Evolutionary conservation across 1,140 invertebrate species (phyloP).

Genomic region (Rhizoglyphus robini): DNA sequence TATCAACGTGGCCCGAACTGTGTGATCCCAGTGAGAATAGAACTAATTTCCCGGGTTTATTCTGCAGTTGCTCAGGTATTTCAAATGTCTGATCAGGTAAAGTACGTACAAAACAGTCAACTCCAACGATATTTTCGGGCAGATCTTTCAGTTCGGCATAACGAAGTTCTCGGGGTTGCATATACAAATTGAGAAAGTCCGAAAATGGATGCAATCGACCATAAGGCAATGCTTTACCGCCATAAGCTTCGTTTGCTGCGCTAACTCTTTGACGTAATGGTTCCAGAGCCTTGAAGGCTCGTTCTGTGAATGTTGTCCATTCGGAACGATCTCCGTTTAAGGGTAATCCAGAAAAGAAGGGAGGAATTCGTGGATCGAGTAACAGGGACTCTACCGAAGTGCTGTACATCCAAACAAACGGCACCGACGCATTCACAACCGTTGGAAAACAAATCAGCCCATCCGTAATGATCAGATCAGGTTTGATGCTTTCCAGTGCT

Average conservation of each 20-base stretch:
- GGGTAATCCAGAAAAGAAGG: background rate
- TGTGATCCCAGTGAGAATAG: constrained; percentile 21
- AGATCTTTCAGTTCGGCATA: background rate
- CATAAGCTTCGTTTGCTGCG: background rate
- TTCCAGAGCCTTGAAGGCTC: background rate
- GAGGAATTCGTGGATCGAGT: background rate
- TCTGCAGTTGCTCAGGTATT: background rate
- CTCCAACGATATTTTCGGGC: constrained; percentile 8
- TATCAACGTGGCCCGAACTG: constrained; percentile 26
- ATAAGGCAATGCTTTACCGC: background rate
- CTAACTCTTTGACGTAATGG: background rate
- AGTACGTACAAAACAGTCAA: constrained; percentile 18
- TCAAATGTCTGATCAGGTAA: constrained; percentile 2
- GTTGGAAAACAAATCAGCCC: background rate
- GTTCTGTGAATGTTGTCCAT: background rate
- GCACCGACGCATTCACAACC: background rate
- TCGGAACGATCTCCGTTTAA: background rate
- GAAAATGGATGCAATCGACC: constrained; percentile 8
- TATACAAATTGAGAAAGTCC: constrained; percentile 20
- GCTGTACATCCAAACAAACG: background rate
- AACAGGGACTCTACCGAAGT: background rate
- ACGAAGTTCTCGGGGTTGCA: constrained; percentile 9
- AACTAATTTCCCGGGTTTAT: constrained; percentile 20
- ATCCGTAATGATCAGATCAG: constrained; percentile 1
- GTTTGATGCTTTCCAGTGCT: background rate